These are phyloP conservation scores for Atractosteus spatula DNA, from an alignment of 2,113 vertebrate species.

Conservation along the genomic window DNA sequence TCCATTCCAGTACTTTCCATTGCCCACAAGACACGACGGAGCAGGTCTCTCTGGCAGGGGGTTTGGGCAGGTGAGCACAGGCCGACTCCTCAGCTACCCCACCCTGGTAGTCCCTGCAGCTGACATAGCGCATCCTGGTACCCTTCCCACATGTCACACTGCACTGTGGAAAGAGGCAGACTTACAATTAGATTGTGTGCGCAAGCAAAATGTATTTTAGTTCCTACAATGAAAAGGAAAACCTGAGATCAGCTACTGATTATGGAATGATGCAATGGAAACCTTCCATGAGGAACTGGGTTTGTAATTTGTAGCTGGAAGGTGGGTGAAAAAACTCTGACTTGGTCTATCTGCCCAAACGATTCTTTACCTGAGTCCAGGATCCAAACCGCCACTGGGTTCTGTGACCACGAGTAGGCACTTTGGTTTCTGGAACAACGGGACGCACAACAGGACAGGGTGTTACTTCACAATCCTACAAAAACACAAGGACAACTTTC, in stretches of 20 bases:
- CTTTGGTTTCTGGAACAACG: conserved; percentile 70
- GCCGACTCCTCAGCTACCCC: conserved; percentile 85
- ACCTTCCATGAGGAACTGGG: too few relatives aligned
- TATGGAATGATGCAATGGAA: too few relatives aligned
- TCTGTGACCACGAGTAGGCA: conserved; percentile 65
- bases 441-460: conserved; percentile 76
- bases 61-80: conserved; percentile 80
- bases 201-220: too few relatives aligned
- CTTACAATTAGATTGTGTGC: neutral
- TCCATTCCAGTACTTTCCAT: conserved; percentile 96
- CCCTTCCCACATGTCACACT: conserved; percentile 92
- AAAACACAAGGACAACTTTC: conserved; percentile 10
- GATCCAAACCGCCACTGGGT: conserved; percentile 98
- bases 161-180: conserved; percentile 68
- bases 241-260: too few relatives aligned
- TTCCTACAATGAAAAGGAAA: too few relatives aligned
- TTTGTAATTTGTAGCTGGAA: too few relatives aligned
- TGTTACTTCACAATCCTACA: conserved; percentile 88
- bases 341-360: neutral
- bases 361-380: conserved; percentile 84
- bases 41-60: conserved; percentile 81
- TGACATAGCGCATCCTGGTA: conserved; percentile 90
- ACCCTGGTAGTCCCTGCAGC: conserved; percentile 91
- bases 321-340: too few relatives aligned
- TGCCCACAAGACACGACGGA: conserved; percentile 82